These are phyloP conservation scores for Schizotus pectinicornis DNA, from an alignment of 2,888 invertebrate genomes.

Conservation along the genomic window DNA sequence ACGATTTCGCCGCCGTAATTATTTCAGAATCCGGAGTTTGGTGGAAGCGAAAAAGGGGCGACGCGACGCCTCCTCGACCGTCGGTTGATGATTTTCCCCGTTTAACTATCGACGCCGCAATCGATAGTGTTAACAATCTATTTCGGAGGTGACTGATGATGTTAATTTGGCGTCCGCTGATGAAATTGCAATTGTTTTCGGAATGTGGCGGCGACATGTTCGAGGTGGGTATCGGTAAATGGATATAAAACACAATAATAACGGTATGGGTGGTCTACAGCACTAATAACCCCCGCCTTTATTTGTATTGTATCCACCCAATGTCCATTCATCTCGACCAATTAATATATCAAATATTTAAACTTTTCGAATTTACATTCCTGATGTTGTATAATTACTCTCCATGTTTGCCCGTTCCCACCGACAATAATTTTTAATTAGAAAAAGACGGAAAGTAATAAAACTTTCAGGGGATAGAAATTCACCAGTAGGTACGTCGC, in stretches of 20 bases:
- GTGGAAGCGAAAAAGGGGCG: no score
- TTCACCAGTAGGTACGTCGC: constrained; percentile 41
- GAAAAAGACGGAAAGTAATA: constrained; percentile 41
- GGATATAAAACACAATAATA: constrained; percentile 41
- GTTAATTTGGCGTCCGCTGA: not conserved
- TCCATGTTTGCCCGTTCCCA: constrained; percentile 18
- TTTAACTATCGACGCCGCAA: no score
- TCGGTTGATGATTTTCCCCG: no score
- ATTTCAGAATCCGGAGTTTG: no score
- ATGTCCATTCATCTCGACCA: constrained; percentile 47
- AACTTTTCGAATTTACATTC: constrained; percentile 40
- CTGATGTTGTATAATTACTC: constrained; percentile 27
- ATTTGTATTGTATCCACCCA: constrained; percentile 52
- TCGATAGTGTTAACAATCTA: no score
- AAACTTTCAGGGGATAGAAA: constrained; percentile 43
- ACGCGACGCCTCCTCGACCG: no score
- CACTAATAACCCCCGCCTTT: constrained; percentile 50
- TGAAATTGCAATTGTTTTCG: constrained; percentile 12
- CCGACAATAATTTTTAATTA: constrained; percentile 44
- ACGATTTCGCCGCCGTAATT: constrained; percentile 1
- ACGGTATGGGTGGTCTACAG: constrained; percentile 49
- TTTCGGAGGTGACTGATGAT: no score
- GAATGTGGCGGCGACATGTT: constrained; percentile 31
- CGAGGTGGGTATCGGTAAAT: constrained; percentile 28
- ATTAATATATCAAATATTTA: constrained; percentile 52